Evolutionary conservation across 2,113 vertebrate genomes (phyloP).

Genomic region (Rhabdornis inornatus): DNA sequence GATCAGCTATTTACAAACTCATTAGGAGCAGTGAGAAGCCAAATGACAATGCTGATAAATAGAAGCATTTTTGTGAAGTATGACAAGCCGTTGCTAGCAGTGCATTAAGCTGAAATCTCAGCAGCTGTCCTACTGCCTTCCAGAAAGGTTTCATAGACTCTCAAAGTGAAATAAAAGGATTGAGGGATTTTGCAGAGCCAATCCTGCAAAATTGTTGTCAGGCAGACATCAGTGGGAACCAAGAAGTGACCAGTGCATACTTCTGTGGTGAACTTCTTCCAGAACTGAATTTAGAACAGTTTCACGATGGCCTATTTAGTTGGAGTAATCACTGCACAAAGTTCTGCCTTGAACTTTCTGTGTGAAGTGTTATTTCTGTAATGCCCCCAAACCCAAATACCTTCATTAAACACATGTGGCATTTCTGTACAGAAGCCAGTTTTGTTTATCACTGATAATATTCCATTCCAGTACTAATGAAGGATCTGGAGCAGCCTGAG

Average conservation of each 20-base stretch:
- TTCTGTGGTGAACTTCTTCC: neutral
- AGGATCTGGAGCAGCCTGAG: neutral
- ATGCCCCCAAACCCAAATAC: neutral
- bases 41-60: neutral
- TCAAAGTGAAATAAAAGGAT: neutral
- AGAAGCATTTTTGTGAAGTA: neutral
- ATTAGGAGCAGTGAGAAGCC: neutral
- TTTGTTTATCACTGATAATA: neutral
- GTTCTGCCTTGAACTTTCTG: neutral
- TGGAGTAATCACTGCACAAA: neutral
- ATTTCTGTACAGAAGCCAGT: neutral
- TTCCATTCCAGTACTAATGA: neutral
- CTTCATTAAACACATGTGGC: neutral
- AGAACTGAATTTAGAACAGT: neutral
- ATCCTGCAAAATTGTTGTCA: neutral
- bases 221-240: neutral
- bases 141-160: neutral
- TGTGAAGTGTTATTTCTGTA: neutral
- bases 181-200: neutral
- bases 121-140: neutral
- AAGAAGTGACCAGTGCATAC: neutral
- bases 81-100: neutral
- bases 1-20: conserved; percentile 8
- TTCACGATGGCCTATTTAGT: neutral
- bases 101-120: neutral